Evolutionary conservation across 2,888 invertebrate genomes (phyloP), one percentile per base, ranked within the genome.

Genomic region (Ceraclea dissimilis): DNA sequence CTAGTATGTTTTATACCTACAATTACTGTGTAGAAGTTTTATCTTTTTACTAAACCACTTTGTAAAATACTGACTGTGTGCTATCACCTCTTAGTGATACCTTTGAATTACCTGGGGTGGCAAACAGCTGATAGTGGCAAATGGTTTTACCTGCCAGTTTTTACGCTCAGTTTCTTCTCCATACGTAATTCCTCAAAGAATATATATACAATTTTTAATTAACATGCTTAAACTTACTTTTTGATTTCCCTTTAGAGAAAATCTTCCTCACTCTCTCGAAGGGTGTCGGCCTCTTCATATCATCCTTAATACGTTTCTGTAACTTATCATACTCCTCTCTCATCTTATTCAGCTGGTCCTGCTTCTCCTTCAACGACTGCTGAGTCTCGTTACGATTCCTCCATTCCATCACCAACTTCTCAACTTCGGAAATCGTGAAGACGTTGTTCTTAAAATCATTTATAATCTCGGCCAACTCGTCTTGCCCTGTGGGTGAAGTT

Each of bases 371-470:
- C 64, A 90, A 81, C 1, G 90, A 91, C 65, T 88, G 89, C 65
- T 90, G 88, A 0, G 92, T 91, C 69, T 92, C 92, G 65, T 91
- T 90, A 56, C 92, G 80, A 64, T 88, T 90, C 66, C 84, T 84
- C 93, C 93, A 93, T 66, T 88, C 87, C 69, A 88, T 87, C 1
- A 93, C 92, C 51, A 93, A 74, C 64, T 87, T 83, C 69, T 92
- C 92, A 0, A 91, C 89, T 73, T 92, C 90, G 0, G 85, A 80
- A 66, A 93, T 88, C 0, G 89, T 86, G 63, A 90, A 86, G 2
- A 91, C 90, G 67, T 92, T 90, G 66, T 91, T 91, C 70, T 93
- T 92, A 66, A 90, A 92, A 66, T 92, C 91, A 66, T 86, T 89
- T 68, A 93, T 89, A 51, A 93, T 90, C 73, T 92, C 91, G 2